Percentiles rank a stretch among this genome's conserved stretches.
These are phyloP conservation scores for Odontothrips loti DNA, from an alignment of 2,888 invertebrate species.

Conservation along the genomic window DNA sequence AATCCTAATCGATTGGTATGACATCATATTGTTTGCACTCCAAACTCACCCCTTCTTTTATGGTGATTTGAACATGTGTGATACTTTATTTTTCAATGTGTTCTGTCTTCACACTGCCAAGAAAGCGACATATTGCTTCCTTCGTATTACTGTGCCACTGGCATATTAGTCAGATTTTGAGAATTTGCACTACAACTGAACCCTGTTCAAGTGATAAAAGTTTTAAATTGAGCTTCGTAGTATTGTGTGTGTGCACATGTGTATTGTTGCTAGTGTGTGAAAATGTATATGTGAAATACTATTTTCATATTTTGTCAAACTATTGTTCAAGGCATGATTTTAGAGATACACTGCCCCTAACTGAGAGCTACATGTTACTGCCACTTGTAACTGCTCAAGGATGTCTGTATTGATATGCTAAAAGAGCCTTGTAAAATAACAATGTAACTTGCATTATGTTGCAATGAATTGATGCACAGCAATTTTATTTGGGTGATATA, in stretches of 20 bases:
- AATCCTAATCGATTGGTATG: not conserved
- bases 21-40: not conserved
- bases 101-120: not conserved
- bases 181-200: not conserved
- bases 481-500: no score
- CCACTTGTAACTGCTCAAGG: not conserved
- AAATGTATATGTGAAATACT: not conserved
- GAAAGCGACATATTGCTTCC: not conserved
- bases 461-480: not conserved
- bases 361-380: not conserved
- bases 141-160: not conserved
- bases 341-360: not conserved
- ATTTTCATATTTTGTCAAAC: constrained; percentile 9
- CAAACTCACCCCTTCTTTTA: not conserved
- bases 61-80: not conserved
- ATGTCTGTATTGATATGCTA: not conserved
- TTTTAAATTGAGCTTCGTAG: not conserved
- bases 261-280: not conserved
- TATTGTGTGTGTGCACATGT: not conserved
- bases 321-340: not conserved
- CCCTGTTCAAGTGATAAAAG: not conserved
- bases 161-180: not conserved
- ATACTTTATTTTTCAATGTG: not conserved
- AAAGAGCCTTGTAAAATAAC: not conserved
- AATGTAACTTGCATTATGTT: not conserved